A percentile compares a stretch with the other conserved stretches of the same genome.
These are phyloP conservation scores for Syrphus vitripennis DNA, from an alignment of 2,888 invertebrate species.

Conservation along the genomic window DNA sequence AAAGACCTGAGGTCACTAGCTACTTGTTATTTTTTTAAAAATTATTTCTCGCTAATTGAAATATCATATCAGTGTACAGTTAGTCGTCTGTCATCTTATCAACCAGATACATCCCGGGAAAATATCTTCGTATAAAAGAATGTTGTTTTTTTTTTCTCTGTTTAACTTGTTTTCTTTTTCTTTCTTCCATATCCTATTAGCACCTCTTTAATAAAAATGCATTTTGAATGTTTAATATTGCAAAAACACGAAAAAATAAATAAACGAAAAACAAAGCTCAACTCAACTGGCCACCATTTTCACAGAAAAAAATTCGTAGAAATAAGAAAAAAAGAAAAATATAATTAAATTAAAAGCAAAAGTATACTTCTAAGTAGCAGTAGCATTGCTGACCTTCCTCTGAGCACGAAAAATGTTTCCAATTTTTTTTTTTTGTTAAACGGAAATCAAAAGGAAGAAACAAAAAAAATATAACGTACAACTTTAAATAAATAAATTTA, in stretches of 20 bases:
- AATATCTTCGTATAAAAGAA: neutral
- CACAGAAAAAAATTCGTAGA: neutral
- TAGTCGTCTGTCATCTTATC: neutral
- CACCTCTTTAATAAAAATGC: constrained; percentile 39
- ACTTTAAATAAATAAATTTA: constrained; percentile 48
- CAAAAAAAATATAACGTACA: neutral
- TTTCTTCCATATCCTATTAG: neutral
- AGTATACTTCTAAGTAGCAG: constrained; percentile 34
- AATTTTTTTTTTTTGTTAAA: neutral
- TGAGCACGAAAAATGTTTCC: constrained; percentile 22
- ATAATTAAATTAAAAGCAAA: constrained; percentile 51
- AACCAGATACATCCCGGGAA: neutral
- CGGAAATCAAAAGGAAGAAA: constrained; percentile 53
- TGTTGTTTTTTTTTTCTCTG: neutral
- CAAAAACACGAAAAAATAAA: neutral
- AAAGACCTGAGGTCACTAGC: neutral
- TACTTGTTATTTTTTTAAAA: neutral
- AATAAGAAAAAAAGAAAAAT: constrained; percentile 6
- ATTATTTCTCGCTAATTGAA: neutral
- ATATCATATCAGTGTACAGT: neutral
- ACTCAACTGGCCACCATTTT: neutral
- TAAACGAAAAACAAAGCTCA: neutral
- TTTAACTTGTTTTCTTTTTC: neutral
- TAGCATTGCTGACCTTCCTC: constrained; percentile 36
- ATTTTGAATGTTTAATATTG: constrained; percentile 49